Evolutionary conservation across 2,113 vertebrate genomes (phyloP), one percentile per base, ranked within the genome.

Genomic region (Cololabis saira): DNA sequence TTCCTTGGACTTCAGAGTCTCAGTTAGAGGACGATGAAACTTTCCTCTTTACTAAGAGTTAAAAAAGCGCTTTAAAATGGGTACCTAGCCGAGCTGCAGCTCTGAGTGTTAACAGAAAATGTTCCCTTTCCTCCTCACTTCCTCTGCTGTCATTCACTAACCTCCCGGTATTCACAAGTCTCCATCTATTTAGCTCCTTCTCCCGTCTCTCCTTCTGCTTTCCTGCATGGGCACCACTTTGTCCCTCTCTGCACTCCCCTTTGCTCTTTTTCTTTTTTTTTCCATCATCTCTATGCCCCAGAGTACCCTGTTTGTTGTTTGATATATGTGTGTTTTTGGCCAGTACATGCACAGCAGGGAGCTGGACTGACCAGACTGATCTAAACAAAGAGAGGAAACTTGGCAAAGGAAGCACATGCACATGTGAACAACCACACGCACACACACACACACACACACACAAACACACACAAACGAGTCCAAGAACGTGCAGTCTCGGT

Each of bases 301-400:
- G 71, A 75, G 78, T 53, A 45, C 73, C 67, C 60, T 73, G 52
- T 72, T 63, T 83, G 81, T 86, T 85, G 83, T 87, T 81, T 79
- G 73, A 88, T 87, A 81, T 90, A 78, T 90, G 82, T 76, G 78
- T 81, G 87, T 88, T 78, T 89, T 86, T 87, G 87, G 84, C 85
- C 67, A 64, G 82, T 81, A 70, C 13, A 40, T 45, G 66, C 83
- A 71, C 89, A 80, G 85, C 62, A 37, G 84, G 89, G 89, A 88
- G 81, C 86, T 73, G 37, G 76, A 78, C 87, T 77, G 88, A 90
- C 84, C 90, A 52, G 82, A 72, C 82, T 45, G 85, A 65, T 85
- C 89, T 89, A 91, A 92, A 92, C 91, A 92, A 92, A 91, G 90
- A 90, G 84, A 90, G 85, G 89, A 90, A 91, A 92, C 91, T 88